These are phyloP conservation scores for Murina feae DNA, from an alignment of 2,113 vertebrate genomes.

Conservation along the genomic window DNA sequence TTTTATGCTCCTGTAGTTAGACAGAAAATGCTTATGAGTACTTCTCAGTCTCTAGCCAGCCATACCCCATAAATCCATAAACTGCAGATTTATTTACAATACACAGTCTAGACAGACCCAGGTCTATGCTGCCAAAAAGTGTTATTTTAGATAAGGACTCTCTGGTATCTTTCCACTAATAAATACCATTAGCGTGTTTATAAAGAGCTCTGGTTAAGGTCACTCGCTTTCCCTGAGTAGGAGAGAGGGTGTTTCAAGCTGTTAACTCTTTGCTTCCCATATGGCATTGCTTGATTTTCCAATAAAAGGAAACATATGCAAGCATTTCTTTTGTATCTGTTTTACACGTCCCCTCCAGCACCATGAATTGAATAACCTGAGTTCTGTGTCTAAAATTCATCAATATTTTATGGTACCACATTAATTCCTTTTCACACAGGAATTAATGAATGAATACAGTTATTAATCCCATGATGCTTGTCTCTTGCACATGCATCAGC, in stretches of 20 bases:
- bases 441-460: neutral
- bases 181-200: conserved; percentile 46
- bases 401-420: neutral
- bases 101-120: conserved; percentile 44
- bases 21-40: conserved; percentile 19
- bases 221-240: neutral
- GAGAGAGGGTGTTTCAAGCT: neutral
- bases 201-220: conserved; percentile 10
- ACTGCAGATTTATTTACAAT: conserved; percentile 40
- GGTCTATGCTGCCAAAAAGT: conserved; percentile 16
- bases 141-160: conserved; percentile 43
- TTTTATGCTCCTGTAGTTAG: conserved; percentile 20
- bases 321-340: neutral
- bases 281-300: neutral
- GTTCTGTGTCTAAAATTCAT: neutral
- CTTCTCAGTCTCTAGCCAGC: neutral
- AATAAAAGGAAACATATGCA: neutral
- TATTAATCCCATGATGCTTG: neutral
- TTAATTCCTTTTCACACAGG: neutral
- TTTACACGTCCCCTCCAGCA: neutral
- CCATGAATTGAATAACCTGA: neutral
- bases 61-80: conserved; percentile 34
- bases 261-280: neutral
- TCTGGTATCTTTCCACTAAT: conserved; percentile 37
- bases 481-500: neutral